Conservation (phyloP, 2,888 invertebrate genomes). For the Stramonita haemastoma region DNA sequence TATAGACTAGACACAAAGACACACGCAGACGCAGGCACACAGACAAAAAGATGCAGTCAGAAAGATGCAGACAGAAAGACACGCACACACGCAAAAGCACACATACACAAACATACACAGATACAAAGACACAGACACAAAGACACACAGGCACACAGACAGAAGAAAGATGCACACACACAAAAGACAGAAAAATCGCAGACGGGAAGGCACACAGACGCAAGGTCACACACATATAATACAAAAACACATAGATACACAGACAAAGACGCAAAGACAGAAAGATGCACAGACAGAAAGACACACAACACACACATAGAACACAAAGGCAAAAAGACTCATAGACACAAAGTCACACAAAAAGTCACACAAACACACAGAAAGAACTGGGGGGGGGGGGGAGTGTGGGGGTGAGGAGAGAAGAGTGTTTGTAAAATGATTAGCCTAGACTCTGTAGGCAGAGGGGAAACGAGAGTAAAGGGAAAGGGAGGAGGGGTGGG, state of each 20-base stretch:
- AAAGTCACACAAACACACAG: neutral
- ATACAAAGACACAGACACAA: neutral
- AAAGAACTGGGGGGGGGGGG: too few relatives aligned
- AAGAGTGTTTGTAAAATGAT: too few relatives aligned
- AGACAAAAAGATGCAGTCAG: neutral
- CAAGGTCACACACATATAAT: neutral
- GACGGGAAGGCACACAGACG: neutral
- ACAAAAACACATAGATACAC: neutral
- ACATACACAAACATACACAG: conserved; percentile 11
- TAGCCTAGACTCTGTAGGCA: too few relatives aligned
- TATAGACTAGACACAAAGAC: neutral
- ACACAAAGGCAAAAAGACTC: neutral
- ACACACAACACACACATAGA: neutral
- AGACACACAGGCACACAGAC: neutral
- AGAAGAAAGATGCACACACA: neutral
- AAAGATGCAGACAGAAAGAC: neutral
- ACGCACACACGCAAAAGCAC: neutral
- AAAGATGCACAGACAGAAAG: neutral
- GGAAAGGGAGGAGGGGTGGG: too few relatives aligned
- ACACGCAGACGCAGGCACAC: neutral
- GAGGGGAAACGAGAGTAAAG: too few relatives aligned
- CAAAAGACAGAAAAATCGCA: too few relatives aligned
- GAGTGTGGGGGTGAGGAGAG: too few relatives aligned
- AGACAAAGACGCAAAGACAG: neutral
- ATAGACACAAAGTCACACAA: neutral